phyloP scores from a whole-genome alignment of 2,888 invertebrate species.

The Xestobium rufovillosum region DNA sequence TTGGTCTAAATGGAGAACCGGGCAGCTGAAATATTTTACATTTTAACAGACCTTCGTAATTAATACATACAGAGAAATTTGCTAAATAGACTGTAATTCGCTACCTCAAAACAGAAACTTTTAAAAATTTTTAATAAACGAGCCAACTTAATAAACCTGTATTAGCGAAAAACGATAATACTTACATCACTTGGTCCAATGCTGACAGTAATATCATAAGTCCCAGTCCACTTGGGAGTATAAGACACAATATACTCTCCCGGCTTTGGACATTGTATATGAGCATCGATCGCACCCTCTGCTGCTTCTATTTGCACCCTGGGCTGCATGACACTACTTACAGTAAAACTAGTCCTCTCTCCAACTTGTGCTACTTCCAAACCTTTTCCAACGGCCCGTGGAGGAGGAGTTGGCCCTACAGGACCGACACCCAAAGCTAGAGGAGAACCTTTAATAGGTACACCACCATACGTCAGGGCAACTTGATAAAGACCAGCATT shows the following conservation, averaged over 20 bases:
- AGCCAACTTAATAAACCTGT: too few relatives aligned
- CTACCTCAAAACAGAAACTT: too few relatives aligned
- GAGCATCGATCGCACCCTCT: conserved; percentile 53
- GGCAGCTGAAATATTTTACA: conserved; percentile 32
- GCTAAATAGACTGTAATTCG: neutral
- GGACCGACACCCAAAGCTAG: conserved; percentile 55
- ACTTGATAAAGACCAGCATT: conserved; percentile 69
- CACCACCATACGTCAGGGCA: conserved; percentile 63
- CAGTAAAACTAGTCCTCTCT: conserved; percentile 64
- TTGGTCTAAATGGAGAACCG: conserved; percentile 58
- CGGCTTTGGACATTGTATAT: conserved; percentile 45
- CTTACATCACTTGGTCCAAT: conserved; percentile 42
- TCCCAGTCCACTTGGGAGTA: conserved; percentile 83
- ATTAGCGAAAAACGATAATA: too few relatives aligned
- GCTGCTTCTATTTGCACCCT: conserved; percentile 52
- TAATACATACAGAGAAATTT: conserved; percentile 5
- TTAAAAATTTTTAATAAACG: too few relatives aligned
- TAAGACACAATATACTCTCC: conserved; percentile 87
- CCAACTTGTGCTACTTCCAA: conserved; percentile 62
- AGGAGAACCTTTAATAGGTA: conserved; percentile 49
- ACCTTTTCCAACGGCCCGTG: conserved; percentile 60
- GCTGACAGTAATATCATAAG: conserved; percentile 78
- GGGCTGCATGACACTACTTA: conserved; percentile 54
- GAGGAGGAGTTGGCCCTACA: conserved; percentile 49
- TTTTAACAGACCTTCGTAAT: conserved; percentile 9